A percentile compares a stretch with the other conserved stretches of the same genome.
phyloP scores from a whole-genome alignment of 2,113 vertebrate species.

The Hystrix brachyura region DNA sequence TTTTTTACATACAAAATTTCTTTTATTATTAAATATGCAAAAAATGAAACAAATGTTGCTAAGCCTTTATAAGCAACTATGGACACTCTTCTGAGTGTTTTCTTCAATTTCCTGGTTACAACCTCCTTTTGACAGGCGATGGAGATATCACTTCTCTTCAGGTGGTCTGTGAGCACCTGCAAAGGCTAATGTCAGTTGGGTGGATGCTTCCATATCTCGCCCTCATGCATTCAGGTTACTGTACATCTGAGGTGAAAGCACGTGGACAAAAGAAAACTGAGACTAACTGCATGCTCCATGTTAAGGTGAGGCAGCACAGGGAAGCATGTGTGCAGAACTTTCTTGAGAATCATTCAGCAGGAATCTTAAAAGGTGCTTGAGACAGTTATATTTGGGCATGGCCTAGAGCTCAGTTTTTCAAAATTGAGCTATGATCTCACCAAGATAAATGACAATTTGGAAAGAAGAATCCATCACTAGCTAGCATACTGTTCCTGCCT shows the following conservation, averaged over 20 bases:
- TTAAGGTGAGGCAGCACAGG: constrained; percentile 95
- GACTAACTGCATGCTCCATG: constrained; percentile 94
- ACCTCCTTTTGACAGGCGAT: constrained; percentile 89
- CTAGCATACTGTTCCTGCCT: background rate
- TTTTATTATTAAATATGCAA: constrained; percentile 70
- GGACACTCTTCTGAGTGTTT: background rate
- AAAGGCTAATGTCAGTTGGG: constrained; percentile 94
- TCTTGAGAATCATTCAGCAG: constrained; percentile 95
- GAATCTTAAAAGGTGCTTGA: constrained; percentile 95
- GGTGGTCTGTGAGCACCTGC: constrained; percentile 97
- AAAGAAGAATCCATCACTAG: background rate
- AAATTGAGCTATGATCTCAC: constrained; percentile 96
- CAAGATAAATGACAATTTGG: background rate
- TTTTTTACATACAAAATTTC: constrained; percentile 74
- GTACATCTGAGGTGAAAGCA: constrained; percentile 97
- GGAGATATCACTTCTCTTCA: constrained; percentile 95
- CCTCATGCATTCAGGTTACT: constrained; percentile 96
- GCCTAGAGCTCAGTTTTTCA: constrained; percentile 96
- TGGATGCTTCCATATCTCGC: constrained; percentile 93
- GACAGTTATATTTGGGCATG: constrained; percentile 96
- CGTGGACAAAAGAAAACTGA: constrained; percentile 95
- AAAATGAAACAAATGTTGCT: constrained; percentile 74
- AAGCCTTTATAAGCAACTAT: constrained; percentile 21
- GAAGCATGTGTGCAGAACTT: constrained; percentile 94
- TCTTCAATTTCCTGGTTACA: background rate